Percentiles rank a stretch among this genome's conserved stretches.
These are phyloP conservation scores for Schizaphis graminum DNA, from an alignment of 2,888 invertebrate genomes.

Conservation along the genomic window DNA sequence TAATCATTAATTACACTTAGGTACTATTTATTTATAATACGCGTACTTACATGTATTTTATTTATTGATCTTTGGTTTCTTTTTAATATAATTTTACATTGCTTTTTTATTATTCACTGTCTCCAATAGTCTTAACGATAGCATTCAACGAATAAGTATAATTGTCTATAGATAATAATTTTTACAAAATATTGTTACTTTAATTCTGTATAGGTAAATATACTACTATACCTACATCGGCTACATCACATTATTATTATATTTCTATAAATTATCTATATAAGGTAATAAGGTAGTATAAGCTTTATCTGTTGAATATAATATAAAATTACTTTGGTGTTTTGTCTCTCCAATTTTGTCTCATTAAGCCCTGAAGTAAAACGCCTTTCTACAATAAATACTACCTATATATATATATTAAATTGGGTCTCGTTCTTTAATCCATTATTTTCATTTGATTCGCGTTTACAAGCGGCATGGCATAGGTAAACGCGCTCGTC, in stretches of 20 bases:
- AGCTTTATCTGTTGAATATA: not conserved
- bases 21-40: not conserved
- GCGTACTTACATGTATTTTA: not conserved
- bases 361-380: not conserved
- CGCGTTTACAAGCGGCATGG: conserved; percentile 41
- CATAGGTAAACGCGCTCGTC: not conserved
- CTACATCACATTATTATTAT: not conserved
- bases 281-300: not conserved
- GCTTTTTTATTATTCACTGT: not conserved
- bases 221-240: not conserved
- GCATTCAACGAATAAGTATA: not conserved
- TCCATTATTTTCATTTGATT: conserved; percentile 44
- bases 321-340: not conserved
- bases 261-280: not conserved
- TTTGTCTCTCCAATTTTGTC: not conserved
- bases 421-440: not conserved
- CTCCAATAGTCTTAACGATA: not conserved
- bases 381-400: not conserved
- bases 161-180: not conserved
- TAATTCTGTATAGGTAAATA: not conserved
- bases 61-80: not conserved
- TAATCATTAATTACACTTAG: not conserved
- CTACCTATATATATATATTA: not conserved
- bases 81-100: not conserved
- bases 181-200: not conserved